Evolutionary conservation across 2,888 invertebrate species (phyloP), one percentile per base, ranked within the genome.

Genomic region (Drosophila borealis): DNA sequence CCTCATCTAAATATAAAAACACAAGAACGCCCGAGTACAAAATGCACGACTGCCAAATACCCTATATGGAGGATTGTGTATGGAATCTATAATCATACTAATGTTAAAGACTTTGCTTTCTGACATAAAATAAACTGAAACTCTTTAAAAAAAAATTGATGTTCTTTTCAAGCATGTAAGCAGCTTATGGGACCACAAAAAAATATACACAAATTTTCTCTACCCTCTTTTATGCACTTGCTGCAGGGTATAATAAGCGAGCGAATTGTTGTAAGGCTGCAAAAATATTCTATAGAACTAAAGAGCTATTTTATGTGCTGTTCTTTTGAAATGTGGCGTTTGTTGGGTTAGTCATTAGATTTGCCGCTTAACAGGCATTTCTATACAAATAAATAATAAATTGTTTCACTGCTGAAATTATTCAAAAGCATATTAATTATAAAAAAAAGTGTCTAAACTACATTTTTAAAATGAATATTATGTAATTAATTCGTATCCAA

Each of bases 221-320:
- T 8, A 29, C 29, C 29, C 34, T 39, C 13, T n/a, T 33, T 21
- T 8, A 14, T 13, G 5, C n/a, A 2, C 5, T 33, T 14, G 8
- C 29, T 13, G 1, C 13, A 25, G 61, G 39, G 46, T 39, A 34
- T 19, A 19, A 36, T 10, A 44, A 57, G 62, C 44, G 33, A 36
- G 8, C 17, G 48, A 62, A 67, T 68, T 45, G 44, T 48, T 63
- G 74, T 60, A 73, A 68, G 59, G 34, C 57, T 62, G 54, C 25
- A 50, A 53, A 14, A 53, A 60, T 11, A 46, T 19, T 2, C 9
- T 11, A 50, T 49, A 14, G 41, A 53, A 21, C 33, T 25, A 8
- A 13, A 13, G 0, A 9, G 39, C 39, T 54, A 41, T 67, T 49
- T 70, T 33, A n/a, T 33, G 4, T 19, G 41, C 14, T 11, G 33